Base-by-base conservation (phyloP, 2,797 vertebrate species). In the Dromococcyx pavoninus region DNA sequence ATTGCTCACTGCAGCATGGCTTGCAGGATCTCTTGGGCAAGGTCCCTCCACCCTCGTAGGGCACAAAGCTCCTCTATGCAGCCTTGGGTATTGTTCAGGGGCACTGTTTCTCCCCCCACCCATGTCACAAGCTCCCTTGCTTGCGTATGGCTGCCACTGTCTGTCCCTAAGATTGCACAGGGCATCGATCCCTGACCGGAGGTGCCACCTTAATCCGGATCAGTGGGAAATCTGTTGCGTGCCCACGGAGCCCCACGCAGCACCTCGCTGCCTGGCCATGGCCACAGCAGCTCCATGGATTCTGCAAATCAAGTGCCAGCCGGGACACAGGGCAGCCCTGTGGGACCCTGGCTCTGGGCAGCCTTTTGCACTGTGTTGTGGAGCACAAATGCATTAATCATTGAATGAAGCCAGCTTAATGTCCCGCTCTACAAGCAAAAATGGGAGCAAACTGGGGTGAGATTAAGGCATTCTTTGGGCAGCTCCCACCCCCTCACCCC, bases 141-240 rank as follows among this genome's bases (percentile, higher is more conserved):
- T 89, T 51, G 28, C 0, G 3, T 67, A 5, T 2, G 0, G 79
- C 39, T 67, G 56, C 61, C 0, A 0, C 70, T 62, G 51, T 18
- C 70, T 48, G 24, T 82, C 77, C 71, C 39, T 53, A 28, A 25
- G 30, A 7, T 35, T 9, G 48, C 0, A 1, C 30, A 3, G 90
- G 91, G 83, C 82, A 61, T 50, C 9, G 5, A 62, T 62, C 87
- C 73, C 82, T 94, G 94, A 90, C 96, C 94, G 76, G 82, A 96
- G 92, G 62, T 96, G 85, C 91, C 93, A 44, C 94, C 60, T 41
- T 95, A 81, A 97, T 96, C 95, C 9, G 9, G 95, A 74, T 93
- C 83, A 93, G 19, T 5, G 62, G 62, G 22, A 80, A 50, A 89
- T 92, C 76, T 46, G 54, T 2, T 33, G 6, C 1, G 14, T 81